A percentile compares a stretch with the other conserved stretches of the same genome.
Evolutionary conservation across 2,113 vertebrate species (phyloP).

Genomic region (Canis aureus): DNA sequence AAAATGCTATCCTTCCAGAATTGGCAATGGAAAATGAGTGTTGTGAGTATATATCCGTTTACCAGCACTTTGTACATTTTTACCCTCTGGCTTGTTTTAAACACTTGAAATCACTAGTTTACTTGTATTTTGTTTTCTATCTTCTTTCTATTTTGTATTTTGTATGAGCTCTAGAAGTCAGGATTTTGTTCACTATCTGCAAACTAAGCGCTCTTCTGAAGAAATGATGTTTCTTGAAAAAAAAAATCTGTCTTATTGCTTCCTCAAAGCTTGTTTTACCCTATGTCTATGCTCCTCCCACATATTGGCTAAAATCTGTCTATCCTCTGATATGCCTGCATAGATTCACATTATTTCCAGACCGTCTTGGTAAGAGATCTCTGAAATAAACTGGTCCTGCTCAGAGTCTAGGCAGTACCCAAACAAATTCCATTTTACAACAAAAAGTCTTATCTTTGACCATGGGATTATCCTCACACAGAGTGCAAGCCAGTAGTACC

Average conservation of each 20-base stretch:
- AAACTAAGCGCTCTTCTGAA: neutral
- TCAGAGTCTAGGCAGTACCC: neutral
- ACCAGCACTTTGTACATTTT: neutral
- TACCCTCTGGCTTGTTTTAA: neutral
- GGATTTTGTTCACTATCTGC: too few relatives aligned
- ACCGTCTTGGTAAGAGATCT: neutral
- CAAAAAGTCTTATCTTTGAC: neutral
- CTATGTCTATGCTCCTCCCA: neutral
- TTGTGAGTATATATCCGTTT: neutral
- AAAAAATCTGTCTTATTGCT: neutral
- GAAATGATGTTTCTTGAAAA: neutral
- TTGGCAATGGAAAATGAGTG: neutral
- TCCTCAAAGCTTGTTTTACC: neutral
- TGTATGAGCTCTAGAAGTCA: fast-evolving
- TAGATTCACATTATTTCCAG: neutral
- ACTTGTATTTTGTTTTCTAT: neutral
- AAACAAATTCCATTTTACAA: neutral
- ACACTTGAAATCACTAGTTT: neutral
- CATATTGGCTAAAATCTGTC: neutral
- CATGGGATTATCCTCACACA: neutral
- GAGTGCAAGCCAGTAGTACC: neutral
- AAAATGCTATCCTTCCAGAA: neutral
- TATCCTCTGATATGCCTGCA: neutral
- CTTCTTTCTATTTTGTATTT: neutral
- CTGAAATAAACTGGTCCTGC: neutral